Conservation (phyloP, 2,113 vertebrate genomes). For the Elanus axillaris region DNA sequence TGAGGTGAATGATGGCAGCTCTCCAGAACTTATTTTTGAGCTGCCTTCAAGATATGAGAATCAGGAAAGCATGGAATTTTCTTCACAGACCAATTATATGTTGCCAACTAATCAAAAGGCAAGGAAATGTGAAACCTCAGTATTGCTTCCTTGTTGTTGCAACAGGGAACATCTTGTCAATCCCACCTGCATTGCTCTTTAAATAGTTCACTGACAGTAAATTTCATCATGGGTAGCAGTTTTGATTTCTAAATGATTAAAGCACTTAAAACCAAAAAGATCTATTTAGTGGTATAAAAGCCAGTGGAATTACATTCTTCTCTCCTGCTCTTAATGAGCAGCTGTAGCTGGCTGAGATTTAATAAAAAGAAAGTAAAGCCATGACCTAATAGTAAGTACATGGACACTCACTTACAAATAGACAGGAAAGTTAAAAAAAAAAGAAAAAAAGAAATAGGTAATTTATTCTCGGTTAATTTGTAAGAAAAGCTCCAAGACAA, state of each 20-base stretch:
- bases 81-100: neutral
- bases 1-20: neutral
- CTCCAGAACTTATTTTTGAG: neutral
- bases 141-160: neutral
- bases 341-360: neutral
- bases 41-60: neutral
- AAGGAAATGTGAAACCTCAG: neutral
- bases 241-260: neutral
- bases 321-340: neutral
- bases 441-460: fast-evolving
- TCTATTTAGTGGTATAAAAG: neutral
- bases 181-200: neutral
- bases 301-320: neutral
- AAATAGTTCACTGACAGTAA: neutral
- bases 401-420: neutral
- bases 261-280: neutral
- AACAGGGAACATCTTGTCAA: neutral
- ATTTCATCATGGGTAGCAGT: neutral
- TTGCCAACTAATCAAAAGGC: neutral
- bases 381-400: neutral
- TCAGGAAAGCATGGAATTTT: neutral
- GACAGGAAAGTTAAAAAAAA: neutral
- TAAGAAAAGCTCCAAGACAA: neutral
- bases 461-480: neutral
- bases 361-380: neutral